These are phyloP conservation scores for Cochlearius cochlearius DNA, from an alignment of 2,113 vertebrate genomes.

Conservation along the genomic window DNA sequence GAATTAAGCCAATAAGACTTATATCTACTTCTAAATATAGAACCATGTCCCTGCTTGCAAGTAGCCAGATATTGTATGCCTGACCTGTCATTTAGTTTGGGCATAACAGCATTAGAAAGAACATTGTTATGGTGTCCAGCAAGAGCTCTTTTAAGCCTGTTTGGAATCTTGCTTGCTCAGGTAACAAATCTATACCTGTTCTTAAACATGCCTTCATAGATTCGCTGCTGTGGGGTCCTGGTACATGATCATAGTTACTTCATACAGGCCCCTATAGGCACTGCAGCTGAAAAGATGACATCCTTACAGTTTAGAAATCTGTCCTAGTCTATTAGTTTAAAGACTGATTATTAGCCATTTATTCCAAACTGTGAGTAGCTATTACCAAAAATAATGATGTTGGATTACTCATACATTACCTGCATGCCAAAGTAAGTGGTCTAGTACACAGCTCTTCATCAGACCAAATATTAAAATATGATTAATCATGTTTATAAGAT, in stretches of 20 bases:
- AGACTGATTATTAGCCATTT: neutral
- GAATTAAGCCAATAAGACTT: neutral
- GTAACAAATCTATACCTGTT: neutral
- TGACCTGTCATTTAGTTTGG: neutral
- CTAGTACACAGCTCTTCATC: neutral
- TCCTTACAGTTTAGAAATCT: neutral
- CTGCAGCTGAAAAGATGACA: neutral
- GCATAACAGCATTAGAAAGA: neutral
- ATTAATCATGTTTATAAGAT: neutral
- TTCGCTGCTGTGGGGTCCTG: neutral
- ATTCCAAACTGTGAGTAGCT: neutral
- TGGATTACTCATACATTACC: neutral
- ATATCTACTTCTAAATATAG: neutral
- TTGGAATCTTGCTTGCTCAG: neutral
- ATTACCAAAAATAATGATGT: neutral
- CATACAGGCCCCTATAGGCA: neutral
- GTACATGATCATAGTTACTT: neutral
- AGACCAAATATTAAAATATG: neutral
- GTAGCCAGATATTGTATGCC: neutral
- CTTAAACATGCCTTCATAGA: neutral
- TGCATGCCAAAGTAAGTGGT: neutral
- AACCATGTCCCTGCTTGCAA: neutral
- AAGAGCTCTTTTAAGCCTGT: neutral
- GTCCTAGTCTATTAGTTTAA: neutral
- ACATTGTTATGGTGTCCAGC: neutral